Conservation (phyloP, 2,797 vertebrate species). For the Pipistrellus nathusii region DNA sequence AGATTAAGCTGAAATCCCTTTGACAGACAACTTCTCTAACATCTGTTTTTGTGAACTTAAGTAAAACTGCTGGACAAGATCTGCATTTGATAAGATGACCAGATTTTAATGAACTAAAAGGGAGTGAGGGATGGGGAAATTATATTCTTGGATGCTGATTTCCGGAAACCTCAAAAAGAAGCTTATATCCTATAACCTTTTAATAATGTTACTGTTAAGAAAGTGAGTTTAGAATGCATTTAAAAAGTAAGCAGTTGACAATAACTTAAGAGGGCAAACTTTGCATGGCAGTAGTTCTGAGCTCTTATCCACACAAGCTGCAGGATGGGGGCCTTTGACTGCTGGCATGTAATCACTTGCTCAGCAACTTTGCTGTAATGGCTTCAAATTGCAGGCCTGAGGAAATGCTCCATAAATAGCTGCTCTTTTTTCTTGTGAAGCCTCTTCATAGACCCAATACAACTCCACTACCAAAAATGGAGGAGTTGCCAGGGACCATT, state of each 20-base stretch:
- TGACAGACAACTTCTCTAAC: not conserved
- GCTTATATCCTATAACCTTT: not conserved
- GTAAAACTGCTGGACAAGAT: slow-evolving; percentile 28
- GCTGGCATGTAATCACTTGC: slow-evolving; percentile 70
- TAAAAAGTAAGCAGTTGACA: slow-evolving; percentile 61
- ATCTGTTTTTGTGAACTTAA: not conserved
- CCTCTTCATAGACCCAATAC: slow-evolving; percentile 53
- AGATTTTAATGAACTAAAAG: slow-evolving; percentile 34
- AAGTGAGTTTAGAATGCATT: slow-evolving; percentile 58
- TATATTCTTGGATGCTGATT: not conserved
- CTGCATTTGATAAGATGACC: slow-evolving; percentile 20
- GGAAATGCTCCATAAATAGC: slow-evolving; percentile 81
- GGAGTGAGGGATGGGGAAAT: not conserved
- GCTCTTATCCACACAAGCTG: not conserved
- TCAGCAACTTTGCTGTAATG: slow-evolving; percentile 77
- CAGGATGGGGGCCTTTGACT: slow-evolving; percentile 56
- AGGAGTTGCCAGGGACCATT: slow-evolving; percentile 56
- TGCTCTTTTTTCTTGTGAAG: slow-evolving; percentile 64
- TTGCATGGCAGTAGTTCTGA: slow-evolving; percentile 52
- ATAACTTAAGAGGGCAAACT: slow-evolving; percentile 49
- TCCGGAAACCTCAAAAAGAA: not conserved
- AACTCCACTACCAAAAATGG: slow-evolving; percentile 73
- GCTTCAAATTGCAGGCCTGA: slow-evolving; percentile 80
- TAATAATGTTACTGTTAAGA: slow-evolving; percentile 61
- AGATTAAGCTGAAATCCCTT: not conserved